A percentile compares a stretch with the other conserved stretches of the same genome.
phyloP scores from a whole-genome alignment of 2,113 vertebrate genomes.

The Coptodon rendalli region DNA sequence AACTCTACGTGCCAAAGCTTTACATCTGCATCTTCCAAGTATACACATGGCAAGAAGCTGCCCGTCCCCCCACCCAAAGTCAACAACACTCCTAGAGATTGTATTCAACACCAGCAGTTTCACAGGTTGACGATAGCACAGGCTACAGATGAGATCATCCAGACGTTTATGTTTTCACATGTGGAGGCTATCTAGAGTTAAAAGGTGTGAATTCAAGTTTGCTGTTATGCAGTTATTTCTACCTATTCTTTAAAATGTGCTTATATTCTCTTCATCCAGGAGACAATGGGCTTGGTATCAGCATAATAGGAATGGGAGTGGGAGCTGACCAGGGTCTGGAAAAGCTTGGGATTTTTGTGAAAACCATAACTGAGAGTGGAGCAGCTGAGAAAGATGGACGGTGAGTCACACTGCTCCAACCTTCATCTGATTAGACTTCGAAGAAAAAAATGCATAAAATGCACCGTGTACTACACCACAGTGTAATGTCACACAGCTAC shows the following conservation, averaged over 20 bases:
- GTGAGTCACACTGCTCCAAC: slow-evolving; percentile 56
- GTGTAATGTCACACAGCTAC: background rate
- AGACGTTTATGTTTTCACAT: background rate
- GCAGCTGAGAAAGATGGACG: slow-evolving; percentile 83
- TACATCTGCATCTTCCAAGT: background rate
- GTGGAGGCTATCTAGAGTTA: background rate
- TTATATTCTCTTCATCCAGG: slow-evolving; percentile 56
- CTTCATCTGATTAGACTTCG: background rate
- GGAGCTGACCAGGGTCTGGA: slow-evolving; percentile 91
- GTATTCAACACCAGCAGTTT: background rate
- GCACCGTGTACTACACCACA: background rate
- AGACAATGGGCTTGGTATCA: slow-evolving; percentile 89
- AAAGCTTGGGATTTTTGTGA: slow-evolving; percentile 92
- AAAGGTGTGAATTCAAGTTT: background rate
- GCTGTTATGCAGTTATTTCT: background rate
- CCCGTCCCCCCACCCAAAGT: background rate
- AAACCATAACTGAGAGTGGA: slow-evolving; percentile 87
- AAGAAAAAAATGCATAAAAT: background rate
- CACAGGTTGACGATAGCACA: background rate
- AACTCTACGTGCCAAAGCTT: background rate
- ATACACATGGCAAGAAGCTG: background rate
- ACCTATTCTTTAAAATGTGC: background rate
- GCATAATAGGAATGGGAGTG: slow-evolving; percentile 94
- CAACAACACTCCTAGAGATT: background rate
- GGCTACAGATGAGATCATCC: background rate